Conservation (phyloP, 1,140 invertebrate species). For the Paralvinella palmiformis region DNA sequence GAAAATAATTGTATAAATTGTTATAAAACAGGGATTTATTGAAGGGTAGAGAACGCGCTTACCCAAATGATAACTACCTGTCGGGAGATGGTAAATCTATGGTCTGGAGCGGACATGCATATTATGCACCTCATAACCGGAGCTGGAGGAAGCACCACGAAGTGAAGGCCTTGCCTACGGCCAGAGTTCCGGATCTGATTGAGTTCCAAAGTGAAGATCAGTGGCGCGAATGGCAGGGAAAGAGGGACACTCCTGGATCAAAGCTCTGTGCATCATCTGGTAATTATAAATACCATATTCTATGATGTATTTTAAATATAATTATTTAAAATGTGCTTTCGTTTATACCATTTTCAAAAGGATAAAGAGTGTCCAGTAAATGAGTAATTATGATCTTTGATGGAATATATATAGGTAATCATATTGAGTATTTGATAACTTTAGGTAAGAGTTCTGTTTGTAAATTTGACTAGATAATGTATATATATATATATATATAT, state of each 20-base stretch:
- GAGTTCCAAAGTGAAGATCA: slow-evolving; percentile 20
- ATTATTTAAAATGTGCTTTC: too few species aligned
- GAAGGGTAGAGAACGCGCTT: slow-evolving; percentile 8
- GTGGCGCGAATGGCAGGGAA: slow-evolving; percentile 18
- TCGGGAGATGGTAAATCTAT: slow-evolving; percentile 16
- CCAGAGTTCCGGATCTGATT: slow-evolving; percentile 16
- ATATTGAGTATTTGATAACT: too few species aligned
- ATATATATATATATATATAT: too few species aligned
- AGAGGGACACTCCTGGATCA: slow-evolving; percentile 11
- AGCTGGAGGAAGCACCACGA: slow-evolving; percentile 17
- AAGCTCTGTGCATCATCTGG: slow-evolving; percentile 11
- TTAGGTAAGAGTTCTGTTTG: too few species aligned
- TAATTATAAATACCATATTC: too few species aligned
- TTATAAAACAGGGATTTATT: slow-evolving; percentile 5
- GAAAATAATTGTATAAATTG: neutral
- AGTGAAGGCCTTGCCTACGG: slow-evolving; percentile 12
- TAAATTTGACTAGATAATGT: too few species aligned
- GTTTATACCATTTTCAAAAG: too few species aligned
- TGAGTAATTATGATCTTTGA: too few species aligned
- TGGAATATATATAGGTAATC: too few species aligned
- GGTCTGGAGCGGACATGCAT: slow-evolving; percentile 15
- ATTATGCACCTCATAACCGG: slow-evolving; percentile 13
- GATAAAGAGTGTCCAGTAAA: too few species aligned
- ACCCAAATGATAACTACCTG: slow-evolving; percentile 17
- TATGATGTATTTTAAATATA: too few species aligned